A percentile compares a stretch with the other conserved stretches of the same genome.
phyloP scores from a whole-genome alignment of 2,797 vertebrate species.

The Muscicapa comitata region DNA sequence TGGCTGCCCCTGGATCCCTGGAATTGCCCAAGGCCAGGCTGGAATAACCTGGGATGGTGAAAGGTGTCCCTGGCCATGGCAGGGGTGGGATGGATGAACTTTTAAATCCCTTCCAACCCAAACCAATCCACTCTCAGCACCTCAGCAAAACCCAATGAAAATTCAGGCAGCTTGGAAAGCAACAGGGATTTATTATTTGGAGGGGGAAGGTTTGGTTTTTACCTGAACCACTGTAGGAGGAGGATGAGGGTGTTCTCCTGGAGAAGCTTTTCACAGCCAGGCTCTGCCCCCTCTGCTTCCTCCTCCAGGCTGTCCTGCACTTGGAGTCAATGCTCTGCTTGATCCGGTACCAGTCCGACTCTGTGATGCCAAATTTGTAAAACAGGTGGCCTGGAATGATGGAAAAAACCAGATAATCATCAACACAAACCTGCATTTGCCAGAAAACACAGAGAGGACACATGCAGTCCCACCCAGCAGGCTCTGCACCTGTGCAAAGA shows the following conservation, averaged over 20 bases:
- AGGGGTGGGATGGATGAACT: not conserved
- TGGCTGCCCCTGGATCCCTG: not conserved
- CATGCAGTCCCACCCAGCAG: rapidly evolving
- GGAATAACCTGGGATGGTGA: not conserved
- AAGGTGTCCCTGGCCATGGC: not conserved
- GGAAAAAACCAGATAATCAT: not conserved
- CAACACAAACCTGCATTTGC: rapidly evolving
- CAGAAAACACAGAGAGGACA: rapidly evolving
- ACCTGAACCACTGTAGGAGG: slow-evolving; percentile 77
- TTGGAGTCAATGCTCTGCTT: slow-evolving; percentile 99
- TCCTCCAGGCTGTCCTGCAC: slow-evolving; percentile 95
- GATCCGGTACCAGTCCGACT: slow-evolving; percentile 98
- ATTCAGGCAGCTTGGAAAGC: not conserved
- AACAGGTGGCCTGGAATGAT: slow-evolving; percentile 89
- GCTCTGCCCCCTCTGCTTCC: slow-evolving; percentile 96
- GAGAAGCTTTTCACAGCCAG: slow-evolving; percentile 98
- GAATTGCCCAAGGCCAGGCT: rapidly evolving
- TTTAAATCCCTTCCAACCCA: not conserved
- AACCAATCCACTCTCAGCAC: not conserved
- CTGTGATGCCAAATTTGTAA: slow-evolving; percentile 92
- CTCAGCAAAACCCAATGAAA: not conserved
- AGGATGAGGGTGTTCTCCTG: slow-evolving; percentile 84
- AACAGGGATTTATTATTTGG: rapidly evolving
- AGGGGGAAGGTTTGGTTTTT: not conserved
- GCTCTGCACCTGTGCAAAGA: not conserved